Evolutionary conservation across 1,140 invertebrate genomes (phyloP), one percentile per base, ranked within the genome.

Genomic region (Pseudoatta argentina): DNA sequence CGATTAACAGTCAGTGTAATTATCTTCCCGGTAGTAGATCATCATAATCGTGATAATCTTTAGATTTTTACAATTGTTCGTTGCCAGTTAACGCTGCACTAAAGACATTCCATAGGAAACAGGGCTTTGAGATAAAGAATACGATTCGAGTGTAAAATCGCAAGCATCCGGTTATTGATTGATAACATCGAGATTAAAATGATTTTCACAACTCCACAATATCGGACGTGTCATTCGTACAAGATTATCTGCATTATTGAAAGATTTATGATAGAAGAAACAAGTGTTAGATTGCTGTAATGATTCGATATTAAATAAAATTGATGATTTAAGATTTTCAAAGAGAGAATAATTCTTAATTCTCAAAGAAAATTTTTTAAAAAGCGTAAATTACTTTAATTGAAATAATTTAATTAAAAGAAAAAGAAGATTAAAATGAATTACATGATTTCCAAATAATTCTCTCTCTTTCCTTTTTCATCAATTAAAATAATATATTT

Each of bases 1-100:
- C 57, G 48, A 77, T 66, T 77, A 85, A 77, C 7, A 24, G 14
- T 24, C 30, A 27, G 8, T 34, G 53, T 27, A 82, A 82, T 81
- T 81, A 81, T 48, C 18, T 71, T 83, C 66, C 55, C 34, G 69
- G 51, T 73, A 59, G 67, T 48, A 48, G 48, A 77, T 85, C 59
- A 21, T 77, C 14, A 21, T 77, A 85, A 85, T 85, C 57, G 16
- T 72, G 30, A 21, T 85, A 44, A 85, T 85, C 59, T 76, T 51
- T 14, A 48, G 39, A 63, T 77, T 77, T 85, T 85, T 66, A 72
- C 55, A 34, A 48, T 39, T 7, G 27, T 79, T 27, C 21, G 7
- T 66, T n/a, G 8, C 0, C 14, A 27, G n/a, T 21, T 14, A 53
- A 79, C 18, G 4, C 14, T 79, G 12, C 30, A 44, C n/a, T 55